phyloP scores from a whole-genome alignment of 2,113 vertebrate genomes.

The Bagarius yarrelli region DNA sequence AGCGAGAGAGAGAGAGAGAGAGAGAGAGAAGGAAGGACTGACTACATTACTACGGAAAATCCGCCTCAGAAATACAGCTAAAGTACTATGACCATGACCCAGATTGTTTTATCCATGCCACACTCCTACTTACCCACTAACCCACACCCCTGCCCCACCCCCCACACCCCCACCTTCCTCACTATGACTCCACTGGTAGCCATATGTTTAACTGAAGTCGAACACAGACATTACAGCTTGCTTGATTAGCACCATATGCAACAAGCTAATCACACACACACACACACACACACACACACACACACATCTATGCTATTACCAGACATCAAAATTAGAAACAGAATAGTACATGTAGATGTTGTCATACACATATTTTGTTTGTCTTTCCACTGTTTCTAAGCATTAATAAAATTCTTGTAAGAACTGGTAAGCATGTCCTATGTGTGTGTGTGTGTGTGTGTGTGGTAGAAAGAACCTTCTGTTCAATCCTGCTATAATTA shows the following conservation, averaged over 20 bases:
- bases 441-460: neutral
- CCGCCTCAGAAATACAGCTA: slow-evolving; percentile 43
- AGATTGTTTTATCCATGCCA: slow-evolving; percentile 34
- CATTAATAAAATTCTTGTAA: no score
- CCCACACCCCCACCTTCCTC: neutral
- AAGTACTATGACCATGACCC: slow-evolving; percentile 49
- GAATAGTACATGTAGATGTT: neutral
- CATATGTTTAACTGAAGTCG: slow-evolving; percentile 20
- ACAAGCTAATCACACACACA: slow-evolving; percentile 3
- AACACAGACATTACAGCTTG: slow-evolving; percentile 48
- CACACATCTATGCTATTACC: slow-evolving; percentile 16
- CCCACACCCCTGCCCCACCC: neutral
- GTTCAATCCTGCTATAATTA: slow-evolving; percentile 26
- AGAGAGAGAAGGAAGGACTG: neutral
- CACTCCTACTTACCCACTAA: neutral
- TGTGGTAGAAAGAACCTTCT: slow-evolving; percentile 21
- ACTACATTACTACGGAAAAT: slow-evolving; percentile 47
- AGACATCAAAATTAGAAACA: neutral
- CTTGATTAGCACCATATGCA: slow-evolving; percentile 49
- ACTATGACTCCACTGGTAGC: slow-evolving; percentile 16
- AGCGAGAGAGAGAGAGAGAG: neutral
- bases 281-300: slow-evolving; percentile 12
- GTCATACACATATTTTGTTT: neutral
- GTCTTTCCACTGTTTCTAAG: slow-evolving; percentile 9
- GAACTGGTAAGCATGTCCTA: no score